Conservation (phyloP, 2,113 vertebrate species). For the Alligator sinensis region DNA sequence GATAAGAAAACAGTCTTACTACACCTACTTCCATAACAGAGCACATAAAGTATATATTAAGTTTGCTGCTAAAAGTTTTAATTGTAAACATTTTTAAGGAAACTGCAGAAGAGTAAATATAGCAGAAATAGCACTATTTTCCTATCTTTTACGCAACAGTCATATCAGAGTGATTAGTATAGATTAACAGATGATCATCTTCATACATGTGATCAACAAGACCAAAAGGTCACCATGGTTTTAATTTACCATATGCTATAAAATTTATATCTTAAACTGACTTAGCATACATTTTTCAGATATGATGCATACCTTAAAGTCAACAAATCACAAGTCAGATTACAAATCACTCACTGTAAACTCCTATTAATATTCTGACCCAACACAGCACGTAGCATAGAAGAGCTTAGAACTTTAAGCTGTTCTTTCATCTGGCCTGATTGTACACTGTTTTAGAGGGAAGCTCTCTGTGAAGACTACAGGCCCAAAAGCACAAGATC, state of each 20-base stretch:
- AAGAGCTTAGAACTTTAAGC: neutral
- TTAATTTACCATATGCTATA: conserved; percentile 83
- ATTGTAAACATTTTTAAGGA: neutral
- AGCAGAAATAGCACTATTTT: conserved; percentile 64
- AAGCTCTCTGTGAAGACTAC: neutral
- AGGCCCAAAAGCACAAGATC: neutral
- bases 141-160: conserved; percentile 64
- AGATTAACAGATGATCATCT: conserved; percentile 83
- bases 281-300: conserved; percentile 48
- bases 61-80: neutral
- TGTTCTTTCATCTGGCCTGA: neutral
- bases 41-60: neutral
- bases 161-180: conserved; percentile 76
- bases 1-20: neutral
- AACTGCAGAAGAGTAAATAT: conserved; percentile 64
- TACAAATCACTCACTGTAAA: conserved; percentile 25
- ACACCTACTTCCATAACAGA: neutral
- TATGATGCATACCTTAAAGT: neutral
- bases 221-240: conserved; percentile 84
- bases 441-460: neutral
- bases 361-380: conserved; percentile 3
- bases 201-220: conserved; percentile 77
- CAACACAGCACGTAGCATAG: neutral
- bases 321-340: conserved; percentile 38
- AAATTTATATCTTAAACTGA: conserved; percentile 53